Evolutionary conservation across 2,888 invertebrate genomes (phyloP).

Genomic region (Tromatobia lineatoria): DNA sequence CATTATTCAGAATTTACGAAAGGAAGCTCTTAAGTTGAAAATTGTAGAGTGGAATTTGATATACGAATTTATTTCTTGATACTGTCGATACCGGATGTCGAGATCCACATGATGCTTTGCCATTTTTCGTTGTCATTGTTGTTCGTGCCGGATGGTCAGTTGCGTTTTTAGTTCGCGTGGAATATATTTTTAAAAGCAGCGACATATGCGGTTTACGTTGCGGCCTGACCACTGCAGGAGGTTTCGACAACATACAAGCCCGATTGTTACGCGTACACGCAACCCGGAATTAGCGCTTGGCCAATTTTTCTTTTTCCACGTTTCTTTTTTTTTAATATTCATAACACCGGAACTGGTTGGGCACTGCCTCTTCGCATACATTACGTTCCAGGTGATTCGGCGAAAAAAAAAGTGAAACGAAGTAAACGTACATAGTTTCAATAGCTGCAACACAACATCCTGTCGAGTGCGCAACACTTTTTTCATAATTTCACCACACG

Average conservation of each 20-base stretch:
- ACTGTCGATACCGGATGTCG: constrained; percentile 28
- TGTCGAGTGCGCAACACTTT: constrained; percentile 8
- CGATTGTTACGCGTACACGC: constrained; percentile 60
- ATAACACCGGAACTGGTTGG: constrained; percentile 57
- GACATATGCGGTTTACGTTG: constrained; percentile 42
- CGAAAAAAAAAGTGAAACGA: background rate
- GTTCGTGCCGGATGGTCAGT: constrained; percentile 44
- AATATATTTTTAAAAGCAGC: constrained; percentile 18
- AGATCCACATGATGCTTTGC: constrained; percentile 26
- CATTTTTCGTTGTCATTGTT: background rate
- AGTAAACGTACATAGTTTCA: constrained; percentile 44
- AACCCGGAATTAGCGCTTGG: constrained; percentile 54
- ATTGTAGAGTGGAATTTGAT: background rate
- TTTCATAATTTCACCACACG: constrained; percentile 13
- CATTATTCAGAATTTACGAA: no score
- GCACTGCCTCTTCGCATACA: constrained; percentile 53
- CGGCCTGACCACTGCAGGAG: constrained; percentile 17
- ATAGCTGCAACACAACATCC: constrained; percentile 46
- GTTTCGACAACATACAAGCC: constrained; percentile 32
- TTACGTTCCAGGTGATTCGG: constrained; percentile 58
- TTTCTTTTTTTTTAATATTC: background rate
- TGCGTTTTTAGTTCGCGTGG: constrained; percentile 40
- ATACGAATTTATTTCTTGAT: background rate
- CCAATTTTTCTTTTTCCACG: constrained; percentile 40
- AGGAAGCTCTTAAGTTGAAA: background rate